These are phyloP conservation scores for Euclidia mi DNA, from an alignment of 2,888 invertebrate genomes.

Conservation along the genomic window DNA sequence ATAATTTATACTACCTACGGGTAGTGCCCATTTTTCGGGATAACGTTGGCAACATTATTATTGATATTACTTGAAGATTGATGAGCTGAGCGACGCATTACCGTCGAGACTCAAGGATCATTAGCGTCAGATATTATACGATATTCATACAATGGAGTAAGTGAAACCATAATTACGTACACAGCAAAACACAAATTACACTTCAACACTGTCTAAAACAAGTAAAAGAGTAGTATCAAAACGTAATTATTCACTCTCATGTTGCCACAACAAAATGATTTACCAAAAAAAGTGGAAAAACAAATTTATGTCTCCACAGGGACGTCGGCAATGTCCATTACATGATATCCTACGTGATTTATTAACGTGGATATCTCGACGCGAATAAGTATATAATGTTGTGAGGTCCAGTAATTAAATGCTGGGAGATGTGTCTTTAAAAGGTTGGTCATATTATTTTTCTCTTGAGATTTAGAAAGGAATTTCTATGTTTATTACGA, in stretches of 20 bases:
- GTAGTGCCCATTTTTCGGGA: neutral
- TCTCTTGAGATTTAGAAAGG: slow-evolving; percentile 13
- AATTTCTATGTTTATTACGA: slow-evolving; percentile 39
- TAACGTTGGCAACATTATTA: slow-evolving; percentile 1
- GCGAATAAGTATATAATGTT: slow-evolving; percentile 75
- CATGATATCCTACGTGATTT: slow-evolving; percentile 87
- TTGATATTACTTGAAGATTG: slow-evolving; percentile 3
- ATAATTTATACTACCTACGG: slow-evolving; percentile 7
- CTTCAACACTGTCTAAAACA: slow-evolving; percentile 17
- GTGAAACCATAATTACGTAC: neutral
- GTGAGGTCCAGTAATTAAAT: slow-evolving; percentile 77
- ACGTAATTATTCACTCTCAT: slow-evolving; percentile 67
- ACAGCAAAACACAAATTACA: slow-evolving; percentile 14
- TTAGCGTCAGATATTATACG: neutral
- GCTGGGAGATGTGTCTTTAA: slow-evolving; percentile 62
- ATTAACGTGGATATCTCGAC: slow-evolving; percentile 78
- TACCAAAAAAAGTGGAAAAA: slow-evolving; percentile 82
- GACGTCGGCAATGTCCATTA: slow-evolving; percentile 84
- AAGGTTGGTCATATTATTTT: slow-evolving; percentile 38
- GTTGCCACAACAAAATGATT: slow-evolving; percentile 79
- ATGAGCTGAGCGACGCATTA: neutral
- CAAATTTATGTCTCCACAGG: slow-evolving; percentile 85
- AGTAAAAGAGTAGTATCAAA: slow-evolving; percentile 58
- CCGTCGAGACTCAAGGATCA: neutral
- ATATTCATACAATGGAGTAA: neutral